Percentiles rank a stretch among this genome's conserved stretches.
Conservation (phyloP, 1,140 invertebrate genomes). For the Homarus americanus region DNA sequence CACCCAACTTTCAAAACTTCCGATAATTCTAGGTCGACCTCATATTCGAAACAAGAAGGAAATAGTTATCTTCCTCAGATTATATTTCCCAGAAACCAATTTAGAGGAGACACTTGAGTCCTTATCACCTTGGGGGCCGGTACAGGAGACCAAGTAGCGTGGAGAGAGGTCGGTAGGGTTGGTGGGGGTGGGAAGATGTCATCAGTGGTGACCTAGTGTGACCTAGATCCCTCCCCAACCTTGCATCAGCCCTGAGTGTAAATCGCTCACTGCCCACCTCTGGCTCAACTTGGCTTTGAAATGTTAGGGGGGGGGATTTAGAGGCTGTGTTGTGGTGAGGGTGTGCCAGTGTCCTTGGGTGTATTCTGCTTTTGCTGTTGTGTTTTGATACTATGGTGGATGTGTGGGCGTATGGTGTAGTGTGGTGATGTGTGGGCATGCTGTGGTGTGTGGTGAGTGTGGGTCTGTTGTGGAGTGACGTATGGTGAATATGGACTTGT, state of each 20-base stretch:
- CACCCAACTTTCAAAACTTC: too few relatives aligned
- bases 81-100: too few relatives aligned
- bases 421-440: background rate
- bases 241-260: conserved; percentile 1
- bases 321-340: background rate
- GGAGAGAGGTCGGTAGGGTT: background rate
- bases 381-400: background rate
- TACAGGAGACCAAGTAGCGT: background rate
- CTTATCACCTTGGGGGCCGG: background rate
- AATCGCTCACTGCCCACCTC: background rate
- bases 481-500: too few relatives aligned
- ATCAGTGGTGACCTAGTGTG: background rate
- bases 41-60: too few relatives aligned
- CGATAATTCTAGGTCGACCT: too few relatives aligned
- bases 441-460: too few relatives aligned
- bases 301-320: background rate
- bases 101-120: too few relatives aligned
- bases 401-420: background rate
- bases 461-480: too few relatives aligned
- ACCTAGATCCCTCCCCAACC: background rate
- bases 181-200: background rate
- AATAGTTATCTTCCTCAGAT: too few relatives aligned
- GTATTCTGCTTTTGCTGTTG: background rate
- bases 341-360: background rate
- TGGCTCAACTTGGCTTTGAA: background rate